Conservation (phyloP, 2,888 invertebrate genomes). For the Drosophila glabriapex region DNA sequence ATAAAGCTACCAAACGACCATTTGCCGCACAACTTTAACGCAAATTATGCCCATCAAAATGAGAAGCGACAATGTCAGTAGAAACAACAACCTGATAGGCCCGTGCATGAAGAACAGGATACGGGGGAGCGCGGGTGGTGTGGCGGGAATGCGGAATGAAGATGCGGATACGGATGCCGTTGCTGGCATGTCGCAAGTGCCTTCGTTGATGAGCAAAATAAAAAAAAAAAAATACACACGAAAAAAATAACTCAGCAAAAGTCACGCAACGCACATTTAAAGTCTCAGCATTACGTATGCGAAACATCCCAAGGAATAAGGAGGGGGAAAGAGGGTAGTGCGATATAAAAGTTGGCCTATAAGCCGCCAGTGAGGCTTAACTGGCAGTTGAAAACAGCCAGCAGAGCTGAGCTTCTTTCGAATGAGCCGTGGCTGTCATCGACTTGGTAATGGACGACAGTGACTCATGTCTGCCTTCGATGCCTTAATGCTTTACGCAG, state of each 20-base stretch:
- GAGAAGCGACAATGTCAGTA: slow-evolving; percentile 23
- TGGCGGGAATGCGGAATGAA: slow-evolving; percentile 9
- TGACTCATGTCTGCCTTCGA: slow-evolving; percentile 14
- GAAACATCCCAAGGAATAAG: neutral
- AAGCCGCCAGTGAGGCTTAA: slow-evolving; percentile 39
- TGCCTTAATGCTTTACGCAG: slow-evolving; percentile 31
- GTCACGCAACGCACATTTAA: slow-evolving; percentile 72
- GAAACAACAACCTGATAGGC: slow-evolving; percentile 30
- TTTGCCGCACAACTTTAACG: slow-evolving; percentile 48
- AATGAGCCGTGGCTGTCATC: slow-evolving; percentile 41
- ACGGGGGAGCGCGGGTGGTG: slow-evolving; percentile 1
- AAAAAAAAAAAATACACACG: slow-evolving; percentile 19
- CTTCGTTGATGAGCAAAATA: slow-evolving; percentile 59
- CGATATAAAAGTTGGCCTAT: slow-evolving; percentile 28
- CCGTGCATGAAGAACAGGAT: slow-evolving; percentile 8
- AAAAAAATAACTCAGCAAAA: slow-evolving; percentile 41
- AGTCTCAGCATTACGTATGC: slow-evolving; percentile 23
- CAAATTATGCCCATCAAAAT: slow-evolving; percentile 62
- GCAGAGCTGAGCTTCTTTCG: slow-evolving; percentile 28
- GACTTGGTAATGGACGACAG: slow-evolving; percentile 18
- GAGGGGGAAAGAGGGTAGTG: neutral
- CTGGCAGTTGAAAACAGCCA: slow-evolving; percentile 17
- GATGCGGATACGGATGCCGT: slow-evolving; percentile 41
- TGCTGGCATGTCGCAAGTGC: slow-evolving; percentile 58
- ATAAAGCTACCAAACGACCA: slow-evolving; percentile 56